Evolutionary conservation across 2,888 invertebrate species (phyloP).

Genomic region (Drosophila mimica): DNA sequence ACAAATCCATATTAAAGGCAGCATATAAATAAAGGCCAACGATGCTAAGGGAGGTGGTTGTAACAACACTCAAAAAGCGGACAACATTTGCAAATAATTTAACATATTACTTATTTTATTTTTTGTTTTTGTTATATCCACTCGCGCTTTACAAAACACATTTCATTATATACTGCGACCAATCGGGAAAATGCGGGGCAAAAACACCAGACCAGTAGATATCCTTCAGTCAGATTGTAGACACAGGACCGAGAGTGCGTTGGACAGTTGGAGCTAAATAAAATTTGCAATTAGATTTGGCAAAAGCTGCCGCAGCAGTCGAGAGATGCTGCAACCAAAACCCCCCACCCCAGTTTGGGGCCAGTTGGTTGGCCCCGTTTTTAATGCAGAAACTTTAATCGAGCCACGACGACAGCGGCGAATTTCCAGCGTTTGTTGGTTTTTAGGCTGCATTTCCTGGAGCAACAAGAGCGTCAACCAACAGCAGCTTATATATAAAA

Average conservation of each 20-base stretch:
- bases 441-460: slow-evolving; percentile 70
- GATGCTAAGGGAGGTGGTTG: slow-evolving; percentile 15
- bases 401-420: slow-evolving; percentile 55
- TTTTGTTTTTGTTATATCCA: background rate
- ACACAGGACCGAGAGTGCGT: slow-evolving; percentile 40
- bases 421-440: slow-evolving; percentile 73
- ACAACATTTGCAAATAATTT: slow-evolving; percentile 63
- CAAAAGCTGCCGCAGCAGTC: slow-evolving; percentile 65
- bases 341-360: slow-evolving; percentile 17
- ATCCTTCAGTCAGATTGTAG: slow-evolving; percentile 49
- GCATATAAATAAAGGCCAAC: slow-evolving; percentile 65
- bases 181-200: slow-evolving; percentile 46
- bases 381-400: slow-evolving; percentile 77
- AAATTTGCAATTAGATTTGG: slow-evolving; percentile 78
- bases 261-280: slow-evolving; percentile 58
- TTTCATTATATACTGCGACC: slow-evolving; percentile 68
- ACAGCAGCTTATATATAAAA: slow-evolving; percentile 23
- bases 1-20: slow-evolving; percentile 67
- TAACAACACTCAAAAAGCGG: slow-evolving; percentile 44
- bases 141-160: slow-evolving; percentile 56
- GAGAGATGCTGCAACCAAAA: slow-evolving; percentile 11
- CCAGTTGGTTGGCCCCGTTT: slow-evolving; percentile 41
- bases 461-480: slow-evolving; percentile 22
- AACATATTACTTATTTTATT: slow-evolving; percentile 28
- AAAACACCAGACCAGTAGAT: slow-evolving; percentile 28